phyloP scores from a whole-genome alignment of 2,113 vertebrate genomes.

The Lagopus leucura region DNA sequence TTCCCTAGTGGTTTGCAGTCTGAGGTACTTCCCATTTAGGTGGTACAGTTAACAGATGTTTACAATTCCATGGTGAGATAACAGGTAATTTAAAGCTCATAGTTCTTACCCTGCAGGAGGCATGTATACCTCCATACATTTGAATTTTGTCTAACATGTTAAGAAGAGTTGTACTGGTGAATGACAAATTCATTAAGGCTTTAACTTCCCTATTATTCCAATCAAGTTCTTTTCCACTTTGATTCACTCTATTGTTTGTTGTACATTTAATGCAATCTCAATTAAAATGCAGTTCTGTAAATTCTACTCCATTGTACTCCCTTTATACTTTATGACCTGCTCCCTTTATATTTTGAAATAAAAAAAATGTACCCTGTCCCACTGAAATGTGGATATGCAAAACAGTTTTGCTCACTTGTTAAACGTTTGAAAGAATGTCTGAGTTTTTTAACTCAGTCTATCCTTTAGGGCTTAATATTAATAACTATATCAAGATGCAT shows the following conservation, averaged over 20 bases:
- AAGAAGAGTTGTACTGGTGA: background rate
- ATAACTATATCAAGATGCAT: background rate
- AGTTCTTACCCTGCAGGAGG: background rate
- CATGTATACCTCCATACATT: background rate
- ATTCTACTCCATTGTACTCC: background rate
- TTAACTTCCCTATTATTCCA: background rate
- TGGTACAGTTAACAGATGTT: background rate
- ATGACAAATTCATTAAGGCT: background rate
- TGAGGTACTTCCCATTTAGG: slow-evolving; percentile 5
- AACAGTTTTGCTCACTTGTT: background rate
- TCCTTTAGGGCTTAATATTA: background rate
- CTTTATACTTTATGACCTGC: background rate
- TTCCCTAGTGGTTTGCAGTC: background rate
- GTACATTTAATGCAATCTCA: background rate
- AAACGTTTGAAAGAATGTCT: background rate
- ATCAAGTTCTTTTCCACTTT: background rate
- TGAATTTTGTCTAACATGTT: background rate
- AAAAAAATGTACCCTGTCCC: background rate
- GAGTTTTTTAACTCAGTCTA: background rate
- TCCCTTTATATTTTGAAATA: background rate
- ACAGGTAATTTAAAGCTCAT: background rate
- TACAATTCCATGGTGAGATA: slow-evolving; percentile 1
- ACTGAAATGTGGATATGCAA: background rate
- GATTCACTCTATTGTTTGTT: background rate
- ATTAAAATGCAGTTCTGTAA: background rate